Evolutionary conservation across 2,797 vertebrate species (phyloP).

Genomic region (Dallia pectoralis): DNA sequence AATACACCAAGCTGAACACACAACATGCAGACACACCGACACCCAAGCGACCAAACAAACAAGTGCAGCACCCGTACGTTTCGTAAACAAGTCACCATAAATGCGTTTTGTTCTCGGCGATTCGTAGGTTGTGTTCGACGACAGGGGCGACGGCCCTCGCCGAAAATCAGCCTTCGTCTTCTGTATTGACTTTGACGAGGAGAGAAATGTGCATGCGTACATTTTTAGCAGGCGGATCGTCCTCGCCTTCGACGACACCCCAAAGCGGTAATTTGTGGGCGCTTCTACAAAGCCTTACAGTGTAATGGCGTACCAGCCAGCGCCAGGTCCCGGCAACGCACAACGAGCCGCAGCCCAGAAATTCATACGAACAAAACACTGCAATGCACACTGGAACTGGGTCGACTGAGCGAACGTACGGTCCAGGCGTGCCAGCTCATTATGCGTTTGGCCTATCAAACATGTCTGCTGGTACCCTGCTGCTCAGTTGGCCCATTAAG

Average conservation of each 20-base stretch:
- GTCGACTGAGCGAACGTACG: constrained; percentile 28
- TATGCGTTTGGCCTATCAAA: constrained; percentile 9
- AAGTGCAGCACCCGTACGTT: background rate
- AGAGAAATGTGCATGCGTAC: background rate
- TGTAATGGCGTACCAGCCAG: background rate
- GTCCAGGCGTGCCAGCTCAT: constrained; percentile 18
- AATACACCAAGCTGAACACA: background rate
- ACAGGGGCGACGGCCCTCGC: background rate
- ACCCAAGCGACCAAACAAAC: background rate
- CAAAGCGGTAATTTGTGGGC: constrained; percentile 17
- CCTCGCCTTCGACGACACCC: constrained; percentile 6
- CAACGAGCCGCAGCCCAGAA: constrained; percentile 11
- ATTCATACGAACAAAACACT: constrained; percentile 32
- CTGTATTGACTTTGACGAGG: constrained; percentile 13
- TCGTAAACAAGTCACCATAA: constrained; percentile 2
- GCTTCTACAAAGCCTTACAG: background rate
- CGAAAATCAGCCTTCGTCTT: constrained; percentile 1
- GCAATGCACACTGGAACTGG: constrained; percentile 34
- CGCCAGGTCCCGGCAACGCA: background rate
- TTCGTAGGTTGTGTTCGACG: background rate
- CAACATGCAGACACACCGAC: background rate
- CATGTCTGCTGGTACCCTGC: background rate
- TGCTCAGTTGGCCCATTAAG: background rate
- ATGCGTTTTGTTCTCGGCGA: constrained; percentile 1
- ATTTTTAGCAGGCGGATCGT: background rate